A percentile compares a stretch with the other conserved stretches of the same genome.
Conservation (phyloP, 2,888 invertebrate genomes). For the Hoplodrina blanda region DNA sequence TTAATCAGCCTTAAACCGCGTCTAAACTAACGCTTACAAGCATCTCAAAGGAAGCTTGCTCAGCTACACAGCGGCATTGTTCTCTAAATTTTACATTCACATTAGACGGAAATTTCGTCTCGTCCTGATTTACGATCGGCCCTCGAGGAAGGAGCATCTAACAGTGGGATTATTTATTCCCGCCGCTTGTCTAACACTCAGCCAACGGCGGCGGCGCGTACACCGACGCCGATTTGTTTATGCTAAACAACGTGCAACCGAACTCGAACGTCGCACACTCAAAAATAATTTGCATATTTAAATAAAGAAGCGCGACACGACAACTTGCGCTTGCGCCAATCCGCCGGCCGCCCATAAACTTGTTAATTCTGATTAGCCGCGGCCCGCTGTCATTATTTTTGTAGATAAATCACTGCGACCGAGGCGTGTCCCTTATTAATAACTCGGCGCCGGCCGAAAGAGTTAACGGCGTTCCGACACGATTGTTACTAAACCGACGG, state of each 20-base stretch:
- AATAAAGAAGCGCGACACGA: constrained; percentile 76
- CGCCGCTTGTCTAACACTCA: constrained; percentile 76
- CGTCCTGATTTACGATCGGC: constrained; percentile 83
- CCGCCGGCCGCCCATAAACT: constrained; percentile 71
- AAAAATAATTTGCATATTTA: constrained; percentile 86
- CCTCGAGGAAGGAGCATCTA: constrained; percentile 79
- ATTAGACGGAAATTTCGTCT: constrained; percentile 84
- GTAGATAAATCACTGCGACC: constrained; percentile 80
- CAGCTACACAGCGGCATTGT: constrained; percentile 78
- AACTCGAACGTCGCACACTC: constrained; percentile 78
- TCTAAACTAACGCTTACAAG: constrained; percentile 78
- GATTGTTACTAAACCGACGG: constrained; percentile 88
- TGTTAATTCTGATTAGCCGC: constrained; percentile 80
- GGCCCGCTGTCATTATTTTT: constrained; percentile 75
- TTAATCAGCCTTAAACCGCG: constrained; percentile 75
- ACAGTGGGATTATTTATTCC: constrained; percentile 85
- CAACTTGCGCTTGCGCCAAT: constrained; percentile 74
- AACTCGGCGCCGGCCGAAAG: constrained; percentile 79
- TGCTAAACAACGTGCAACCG: constrained; percentile 83
- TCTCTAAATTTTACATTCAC: constrained; percentile 84
- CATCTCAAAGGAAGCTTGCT: constrained; percentile 75
- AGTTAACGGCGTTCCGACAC: constrained; percentile 86
- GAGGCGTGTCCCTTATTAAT: constrained; percentile 84
- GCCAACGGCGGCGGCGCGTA: constrained; percentile 42
- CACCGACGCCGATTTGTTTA: constrained; percentile 80